Conservation (phyloP, 2,113 vertebrate genomes). For the Smithornis capensis region DNA sequence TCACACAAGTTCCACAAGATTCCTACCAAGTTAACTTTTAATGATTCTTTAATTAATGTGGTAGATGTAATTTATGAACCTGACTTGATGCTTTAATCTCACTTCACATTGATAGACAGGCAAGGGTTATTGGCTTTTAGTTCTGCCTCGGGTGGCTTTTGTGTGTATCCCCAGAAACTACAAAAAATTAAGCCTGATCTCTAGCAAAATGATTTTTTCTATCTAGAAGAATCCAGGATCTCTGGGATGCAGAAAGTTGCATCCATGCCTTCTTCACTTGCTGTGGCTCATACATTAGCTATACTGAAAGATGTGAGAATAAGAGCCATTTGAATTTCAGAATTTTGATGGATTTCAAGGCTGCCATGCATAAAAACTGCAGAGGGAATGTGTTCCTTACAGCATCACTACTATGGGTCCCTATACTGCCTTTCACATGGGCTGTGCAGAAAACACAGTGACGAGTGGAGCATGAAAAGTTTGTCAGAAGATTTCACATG, state of each 20-base stretch:
- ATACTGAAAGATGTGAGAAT: neutral
- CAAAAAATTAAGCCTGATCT: neutral
- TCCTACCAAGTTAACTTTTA: neutral
- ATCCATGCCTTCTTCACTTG: neutral
- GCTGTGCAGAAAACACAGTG: neutral
- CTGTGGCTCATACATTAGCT: fast-evolving
- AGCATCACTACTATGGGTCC: neutral
- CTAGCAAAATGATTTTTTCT: neutral
- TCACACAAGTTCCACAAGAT: neutral
- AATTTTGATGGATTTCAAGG: neutral
- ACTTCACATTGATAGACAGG: neutral
- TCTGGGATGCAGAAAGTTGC: neutral
- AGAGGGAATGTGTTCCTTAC: neutral
- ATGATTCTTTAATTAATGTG: neutral
- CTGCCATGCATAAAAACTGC: neutral
- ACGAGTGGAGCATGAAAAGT: fast-evolving
- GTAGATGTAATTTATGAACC: neutral
- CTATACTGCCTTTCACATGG: neutral
- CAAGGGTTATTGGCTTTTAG: neutral
- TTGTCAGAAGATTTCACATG: neutral
- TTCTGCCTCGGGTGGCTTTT: neutral
- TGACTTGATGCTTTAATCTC: neutral
- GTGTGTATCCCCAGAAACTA: neutral
- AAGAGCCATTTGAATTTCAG: neutral
- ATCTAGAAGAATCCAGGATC: neutral